Evolutionary conservation across 2,113 vertebrate species (phyloP).

Genomic region (Engystomops pustulosus): DNA sequence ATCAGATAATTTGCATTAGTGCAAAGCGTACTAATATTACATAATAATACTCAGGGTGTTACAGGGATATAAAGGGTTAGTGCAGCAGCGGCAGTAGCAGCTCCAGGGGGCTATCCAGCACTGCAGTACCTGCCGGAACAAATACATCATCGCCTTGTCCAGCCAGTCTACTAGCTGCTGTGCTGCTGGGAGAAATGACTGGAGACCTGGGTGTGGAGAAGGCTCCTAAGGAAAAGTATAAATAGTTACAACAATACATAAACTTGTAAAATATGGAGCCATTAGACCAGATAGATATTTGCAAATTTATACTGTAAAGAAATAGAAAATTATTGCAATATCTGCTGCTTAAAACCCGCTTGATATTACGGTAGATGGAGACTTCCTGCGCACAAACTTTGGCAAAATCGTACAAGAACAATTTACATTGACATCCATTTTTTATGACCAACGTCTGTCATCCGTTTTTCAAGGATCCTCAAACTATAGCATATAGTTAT

Average conservation of each 20-base stretch:
- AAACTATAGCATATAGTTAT: no score
- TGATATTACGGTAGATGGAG: no score
- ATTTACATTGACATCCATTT: no score
- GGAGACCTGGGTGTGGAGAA: constrained; percentile 82
- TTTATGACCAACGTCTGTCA: no score
- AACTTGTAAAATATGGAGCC: not conserved
- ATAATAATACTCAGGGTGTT: constrained; percentile 64
- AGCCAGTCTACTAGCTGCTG: constrained; percentile 88
- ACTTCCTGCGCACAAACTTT: no score
- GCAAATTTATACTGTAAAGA: no score
- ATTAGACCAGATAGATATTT: not conserved
- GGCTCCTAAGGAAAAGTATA: constrained; percentile 86
- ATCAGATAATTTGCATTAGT: constrained; percentile 55
- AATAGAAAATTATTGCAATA: no score
- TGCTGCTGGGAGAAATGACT: constrained; percentile 85
- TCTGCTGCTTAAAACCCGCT: no score
- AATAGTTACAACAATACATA: not conserved
- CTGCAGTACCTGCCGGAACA: constrained; percentile 86
- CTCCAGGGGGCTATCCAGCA: constrained; percentile 65
- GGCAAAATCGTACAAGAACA: no score
- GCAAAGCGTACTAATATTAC: constrained; percentile 59
- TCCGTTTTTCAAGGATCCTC: no score
- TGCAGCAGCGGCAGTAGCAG: constrained; percentile 67
- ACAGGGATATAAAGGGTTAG: constrained; percentile 63
- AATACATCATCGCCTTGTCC: constrained; percentile 85